phyloP scores from a whole-genome alignment of 23 tunicate genomes.

The Trididemnum clinides region DNA sequence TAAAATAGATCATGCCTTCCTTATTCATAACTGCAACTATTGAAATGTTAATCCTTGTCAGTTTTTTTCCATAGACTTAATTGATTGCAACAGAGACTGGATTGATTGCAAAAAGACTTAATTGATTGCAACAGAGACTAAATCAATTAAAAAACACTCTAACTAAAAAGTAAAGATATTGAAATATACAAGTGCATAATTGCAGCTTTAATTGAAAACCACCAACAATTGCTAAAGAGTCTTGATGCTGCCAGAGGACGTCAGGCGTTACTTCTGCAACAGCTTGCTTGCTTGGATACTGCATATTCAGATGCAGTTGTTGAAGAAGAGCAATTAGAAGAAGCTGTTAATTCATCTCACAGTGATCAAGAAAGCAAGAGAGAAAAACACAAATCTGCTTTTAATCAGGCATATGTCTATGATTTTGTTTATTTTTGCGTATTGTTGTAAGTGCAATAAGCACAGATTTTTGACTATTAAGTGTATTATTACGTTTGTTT shows the following conservation, averaged over 20 bases:
- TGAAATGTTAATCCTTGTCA: no score
- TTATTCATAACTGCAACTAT: no score
- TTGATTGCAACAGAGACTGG: no score
- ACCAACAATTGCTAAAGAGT: slow-evolving; percentile 11
- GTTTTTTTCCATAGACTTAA: no score
- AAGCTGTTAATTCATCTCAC: background rate
- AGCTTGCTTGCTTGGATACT: background rate
- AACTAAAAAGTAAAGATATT: no score
- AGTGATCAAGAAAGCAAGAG: background rate
- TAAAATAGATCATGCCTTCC: no score
- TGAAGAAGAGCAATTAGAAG: background rate
- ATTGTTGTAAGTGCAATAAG: no score
- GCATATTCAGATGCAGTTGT: background rate
- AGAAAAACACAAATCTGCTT: background rate
- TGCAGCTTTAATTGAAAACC: slow-evolving; percentile 36
- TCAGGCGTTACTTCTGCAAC: background rate
- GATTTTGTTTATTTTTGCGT: background rate
- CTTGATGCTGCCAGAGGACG: background rate
- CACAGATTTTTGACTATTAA: background rate
- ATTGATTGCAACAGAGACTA: no score
- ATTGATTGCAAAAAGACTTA: no score
- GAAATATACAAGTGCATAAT: background rate
- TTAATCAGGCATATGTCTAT: background rate
- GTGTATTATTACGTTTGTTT: no score
- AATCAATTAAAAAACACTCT: no score